phyloP scores from a whole-genome alignment of 1,140 invertebrate genomes.

The Philopotamus ludificatus region DNA sequence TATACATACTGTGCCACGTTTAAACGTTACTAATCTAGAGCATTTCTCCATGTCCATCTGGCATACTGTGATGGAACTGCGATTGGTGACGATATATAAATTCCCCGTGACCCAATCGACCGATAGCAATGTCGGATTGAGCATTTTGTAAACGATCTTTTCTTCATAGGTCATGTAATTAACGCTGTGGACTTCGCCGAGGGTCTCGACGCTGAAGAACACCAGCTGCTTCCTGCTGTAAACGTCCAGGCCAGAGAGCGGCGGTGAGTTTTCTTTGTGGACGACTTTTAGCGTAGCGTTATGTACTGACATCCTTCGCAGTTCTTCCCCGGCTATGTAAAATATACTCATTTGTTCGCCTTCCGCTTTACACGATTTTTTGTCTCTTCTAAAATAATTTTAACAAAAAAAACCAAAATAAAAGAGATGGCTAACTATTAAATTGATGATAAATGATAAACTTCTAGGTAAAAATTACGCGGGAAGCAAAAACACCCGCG shows the following conservation, averaged over 20 bases:
- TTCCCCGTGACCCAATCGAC: conserved; percentile 79
- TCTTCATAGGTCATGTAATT: conserved; percentile 29
- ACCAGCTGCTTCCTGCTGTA: conserved; percentile 44
- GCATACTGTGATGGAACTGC: conserved; percentile 57
- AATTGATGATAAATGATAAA: too few species aligned
- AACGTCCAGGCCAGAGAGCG: conserved; percentile 56
- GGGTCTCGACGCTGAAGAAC: conserved; percentile 47
- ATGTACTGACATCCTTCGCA: conserved; percentile 51
- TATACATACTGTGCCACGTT: too few species aligned
- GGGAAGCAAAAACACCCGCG: too few species aligned
- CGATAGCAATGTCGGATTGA: conserved; percentile 66
- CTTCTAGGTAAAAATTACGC: too few species aligned
- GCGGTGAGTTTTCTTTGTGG: conserved; percentile 48
- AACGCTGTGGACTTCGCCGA: conserved; percentile 28
- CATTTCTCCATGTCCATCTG: conserved; percentile 58
- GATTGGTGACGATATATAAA: conserved; percentile 68
- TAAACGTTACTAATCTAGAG: conserved; percentile 60
- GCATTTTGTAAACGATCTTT: conserved; percentile 55
- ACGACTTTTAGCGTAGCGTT: conserved; percentile 46
- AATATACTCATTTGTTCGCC: conserved; percentile 54
- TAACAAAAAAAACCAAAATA: background rate
- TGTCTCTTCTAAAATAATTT: conserved; percentile 57
- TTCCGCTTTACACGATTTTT: conserved; percentile 68
- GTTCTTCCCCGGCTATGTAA: conserved; percentile 54
- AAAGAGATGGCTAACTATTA: too few species aligned